phyloP scores from a whole-genome alignment of 1,140 invertebrate genomes.

The Zophobas morio region DNA sequence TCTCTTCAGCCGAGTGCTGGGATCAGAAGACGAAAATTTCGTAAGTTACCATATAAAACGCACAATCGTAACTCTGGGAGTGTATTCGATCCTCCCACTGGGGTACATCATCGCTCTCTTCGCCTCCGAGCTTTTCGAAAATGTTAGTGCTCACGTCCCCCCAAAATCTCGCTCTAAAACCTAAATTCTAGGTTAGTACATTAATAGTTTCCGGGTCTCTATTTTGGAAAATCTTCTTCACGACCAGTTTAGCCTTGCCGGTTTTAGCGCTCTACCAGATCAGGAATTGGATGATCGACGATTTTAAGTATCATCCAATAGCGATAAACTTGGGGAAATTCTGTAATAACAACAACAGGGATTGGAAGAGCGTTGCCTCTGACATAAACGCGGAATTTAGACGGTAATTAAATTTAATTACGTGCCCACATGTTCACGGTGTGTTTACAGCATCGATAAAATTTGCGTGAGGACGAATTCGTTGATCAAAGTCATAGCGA shows the following conservation, averaged over 20 bases:
- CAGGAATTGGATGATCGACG: constrained; percentile 77
- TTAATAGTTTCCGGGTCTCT: constrained; percentile 59
- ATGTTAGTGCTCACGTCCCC: constrained; percentile 28
- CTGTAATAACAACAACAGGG: constrained; percentile 72
- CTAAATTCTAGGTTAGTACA: constrained; percentile 64
- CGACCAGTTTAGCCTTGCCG: constrained; percentile 64
- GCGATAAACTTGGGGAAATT: constrained; percentile 77
- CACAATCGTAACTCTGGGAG: constrained; percentile 75
- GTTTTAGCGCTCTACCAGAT: constrained; percentile 68
- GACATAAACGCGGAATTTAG: constrained; percentile 86
- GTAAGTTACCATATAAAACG: constrained; percentile 81
- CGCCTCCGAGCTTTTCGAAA: constrained; percentile 13
- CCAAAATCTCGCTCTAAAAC: not conserved
- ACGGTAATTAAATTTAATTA: constrained; percentile 68
- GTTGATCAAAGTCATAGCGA: constrained; percentile 81
- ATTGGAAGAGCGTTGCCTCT: constrained; percentile 79
- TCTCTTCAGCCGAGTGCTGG: constrained; percentile 76
- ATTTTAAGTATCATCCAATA: constrained; percentile 84
- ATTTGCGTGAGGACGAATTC: constrained; percentile 80
- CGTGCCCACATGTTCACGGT: constrained; percentile 23
- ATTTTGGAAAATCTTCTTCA: constrained; percentile 57
- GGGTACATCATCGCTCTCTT: constrained; percentile 71
- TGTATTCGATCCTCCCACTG: constrained; percentile 79
- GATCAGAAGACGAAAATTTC: constrained; percentile 79
- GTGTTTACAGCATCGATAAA: constrained; percentile 78